phyloP scores from a whole-genome alignment of 2,113 vertebrate genomes.

The Microcebus ravelobensis region DNA sequence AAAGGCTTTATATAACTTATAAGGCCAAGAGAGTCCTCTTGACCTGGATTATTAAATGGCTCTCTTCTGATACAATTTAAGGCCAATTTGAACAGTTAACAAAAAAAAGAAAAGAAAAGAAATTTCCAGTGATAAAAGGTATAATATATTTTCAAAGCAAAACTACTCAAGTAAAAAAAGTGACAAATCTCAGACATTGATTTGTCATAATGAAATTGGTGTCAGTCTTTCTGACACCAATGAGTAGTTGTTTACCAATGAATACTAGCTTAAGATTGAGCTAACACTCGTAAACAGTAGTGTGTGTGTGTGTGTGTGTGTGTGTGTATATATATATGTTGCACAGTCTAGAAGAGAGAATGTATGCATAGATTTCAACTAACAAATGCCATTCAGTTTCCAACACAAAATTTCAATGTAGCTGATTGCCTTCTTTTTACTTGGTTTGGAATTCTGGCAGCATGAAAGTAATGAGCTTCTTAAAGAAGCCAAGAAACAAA shows the following conservation, averaged over 20 bases:
- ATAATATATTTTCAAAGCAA: background rate
- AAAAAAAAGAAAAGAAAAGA: background rate
- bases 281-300: background rate
- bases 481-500: background rate
- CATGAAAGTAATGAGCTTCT: background rate
- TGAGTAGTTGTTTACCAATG: background rate
- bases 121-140: background rate
- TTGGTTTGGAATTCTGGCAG: background rate
- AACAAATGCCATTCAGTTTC: background rate
- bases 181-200: too few relatives aligned
- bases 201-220: too few relatives aligned
- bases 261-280: background rate
- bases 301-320: too few relatives aligned
- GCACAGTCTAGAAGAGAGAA: background rate
- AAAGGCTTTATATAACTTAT: slow-evolving; percentile 29
- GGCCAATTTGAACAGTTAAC: background rate
- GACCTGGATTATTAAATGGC: slow-evolving; percentile 10
- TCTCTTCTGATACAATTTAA: background rate
- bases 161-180: background rate
- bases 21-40: background rate
- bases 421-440: background rate
- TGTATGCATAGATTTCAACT: background rate
- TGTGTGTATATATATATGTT: too few relatives aligned
- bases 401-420: background rate
- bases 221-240: too few relatives aligned